Base-by-base conservation (phyloP, 1,140 invertebrate genomes). In the Gonioctena quinquepunctata region DNA sequence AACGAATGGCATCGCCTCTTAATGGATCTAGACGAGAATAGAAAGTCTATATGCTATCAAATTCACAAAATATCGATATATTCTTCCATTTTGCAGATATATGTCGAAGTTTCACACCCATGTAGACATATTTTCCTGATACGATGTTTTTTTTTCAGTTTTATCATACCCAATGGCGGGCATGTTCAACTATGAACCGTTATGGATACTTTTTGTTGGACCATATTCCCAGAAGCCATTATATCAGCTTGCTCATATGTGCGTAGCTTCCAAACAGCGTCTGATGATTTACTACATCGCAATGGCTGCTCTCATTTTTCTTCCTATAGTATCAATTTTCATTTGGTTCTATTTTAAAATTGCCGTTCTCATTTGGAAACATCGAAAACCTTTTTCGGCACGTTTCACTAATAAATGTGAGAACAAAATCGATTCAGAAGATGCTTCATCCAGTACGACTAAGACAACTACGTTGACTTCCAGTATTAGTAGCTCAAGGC, bases 261-360 rank as follows among this genome's bases (percentile, higher is more conserved):
- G 81, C 65, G 8, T 82, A 3, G 67, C 66, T 11, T 69, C 75
- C 33, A 82, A 85, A 78, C 63, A 73, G 70, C 78, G 56, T 52
- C 77, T 71, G 78, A 84, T 70, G 82, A 83, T 76, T 75, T 86
- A 69, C 73, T 83, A 77, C 60, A 69, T 79, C 2, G 60, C 59
- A 5, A 75, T 88, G 6, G 85, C 86, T 27, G 67, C 79, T n/a
- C 75, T 86, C 4, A 84, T 89, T 69, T 89, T 89, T 59, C 19
- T 86, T 23, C 86, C 87, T 7, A 82, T 87, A 42, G 79, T 85
- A 21, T 72, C 82, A 22, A 81, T 85, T 54, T 88, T 88, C 67
- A 27, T 88, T 8, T 84, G 84, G 69, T 79, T 89, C 8, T 86
- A 89, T 70, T 78, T 83, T 19, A 83, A 84, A 0, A 83, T 89